phyloP scores from a whole-genome alignment of 2,113 vertebrate species.

The Urocitellus parryii region DNA sequence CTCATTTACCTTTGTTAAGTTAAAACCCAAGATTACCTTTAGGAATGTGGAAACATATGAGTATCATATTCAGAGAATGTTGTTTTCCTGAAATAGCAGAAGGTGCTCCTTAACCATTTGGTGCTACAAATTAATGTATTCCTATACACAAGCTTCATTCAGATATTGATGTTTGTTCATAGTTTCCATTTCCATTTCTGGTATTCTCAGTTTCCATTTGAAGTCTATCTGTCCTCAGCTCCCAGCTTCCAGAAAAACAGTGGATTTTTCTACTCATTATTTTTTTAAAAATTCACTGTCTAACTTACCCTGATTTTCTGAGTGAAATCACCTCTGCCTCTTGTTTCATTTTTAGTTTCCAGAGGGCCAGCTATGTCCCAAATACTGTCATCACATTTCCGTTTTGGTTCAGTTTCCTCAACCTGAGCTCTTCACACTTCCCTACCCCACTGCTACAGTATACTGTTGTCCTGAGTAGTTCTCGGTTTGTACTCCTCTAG shows the following conservation, averaged over 20 bases:
- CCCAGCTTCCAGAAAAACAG: not conserved
- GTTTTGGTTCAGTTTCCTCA: not conserved
- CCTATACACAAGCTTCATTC: not conserved
- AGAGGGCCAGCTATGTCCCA: not conserved
- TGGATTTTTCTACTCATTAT: not conserved
- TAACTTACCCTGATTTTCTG: not conserved
- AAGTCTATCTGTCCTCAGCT: not conserved
- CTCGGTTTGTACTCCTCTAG: not conserved
- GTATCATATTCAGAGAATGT: not conserved
- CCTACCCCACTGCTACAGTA: not conserved
- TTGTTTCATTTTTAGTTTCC: not conserved
- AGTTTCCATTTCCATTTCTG: not conserved
- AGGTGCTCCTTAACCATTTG: not conserved
- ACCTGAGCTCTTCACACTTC: not conserved
- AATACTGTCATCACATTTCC: not conserved
- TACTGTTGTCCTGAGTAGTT: not conserved
- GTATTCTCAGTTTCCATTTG: not conserved
- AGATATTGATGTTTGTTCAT: not conserved
- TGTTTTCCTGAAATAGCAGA: not conserved
- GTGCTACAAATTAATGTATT: not conserved
- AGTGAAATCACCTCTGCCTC: not conserved
- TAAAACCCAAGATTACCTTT: conserved; percentile 32
- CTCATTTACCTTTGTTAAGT: not conserved
- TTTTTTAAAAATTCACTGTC: not conserved
- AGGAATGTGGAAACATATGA: not conserved